Evolutionary conservation across 2,797 vertebrate species (phyloP), one percentile per base, ranked within the genome.

Genomic region (Fundulus diaphanus): DNA sequence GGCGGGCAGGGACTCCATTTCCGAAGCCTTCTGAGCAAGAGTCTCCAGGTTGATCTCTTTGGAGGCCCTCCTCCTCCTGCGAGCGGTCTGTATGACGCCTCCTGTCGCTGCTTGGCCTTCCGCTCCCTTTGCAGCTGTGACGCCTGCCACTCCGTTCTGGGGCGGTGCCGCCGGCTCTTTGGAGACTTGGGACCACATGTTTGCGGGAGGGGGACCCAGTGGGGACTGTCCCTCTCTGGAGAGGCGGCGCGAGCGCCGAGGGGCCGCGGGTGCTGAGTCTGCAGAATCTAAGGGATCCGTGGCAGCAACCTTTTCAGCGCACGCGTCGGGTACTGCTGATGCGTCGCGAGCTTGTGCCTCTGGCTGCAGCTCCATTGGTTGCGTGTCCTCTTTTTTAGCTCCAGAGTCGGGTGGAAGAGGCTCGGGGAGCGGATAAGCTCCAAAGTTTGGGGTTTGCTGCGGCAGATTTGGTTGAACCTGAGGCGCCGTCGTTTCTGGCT

Each of bases 41-140:
- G 97, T 98, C 85, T 97, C 95, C 93, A 98, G 80, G 85, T 98
- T 98, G 84, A 97, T 97, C 91, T 98, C 97, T 89, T 98, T 97
- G 20, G 97, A 98, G 0, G 94, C 94, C 81, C 96, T 95, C n/a
- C 96, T 93, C 33, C 93, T 94, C 85, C 96, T 90, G 1, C 95
- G 91, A 0, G 95, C 96, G 82, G 94, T 95, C 92, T 97, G 97
- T 85, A 98, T 97, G 70, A 98, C 96, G 11, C 97, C 96, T 94
- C 88, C 91, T 74, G 96, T 87, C 52, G 92, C 76, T 90, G 91
- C 90, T 88, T 95, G 22, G 94, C 88, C 90, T 91, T 94, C 95
- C 87, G 87, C 78, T 94, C 92, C 88, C 57, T n/a, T 92, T 0
- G n/a, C 68, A 9, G 56, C 73, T 61, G 84, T 81, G 3, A 6